Percentiles rank a stretch among this genome's conserved stretches.
Conservation (phyloP, 1,140 invertebrate species). For the Brachionus paranguensis region DNA sequence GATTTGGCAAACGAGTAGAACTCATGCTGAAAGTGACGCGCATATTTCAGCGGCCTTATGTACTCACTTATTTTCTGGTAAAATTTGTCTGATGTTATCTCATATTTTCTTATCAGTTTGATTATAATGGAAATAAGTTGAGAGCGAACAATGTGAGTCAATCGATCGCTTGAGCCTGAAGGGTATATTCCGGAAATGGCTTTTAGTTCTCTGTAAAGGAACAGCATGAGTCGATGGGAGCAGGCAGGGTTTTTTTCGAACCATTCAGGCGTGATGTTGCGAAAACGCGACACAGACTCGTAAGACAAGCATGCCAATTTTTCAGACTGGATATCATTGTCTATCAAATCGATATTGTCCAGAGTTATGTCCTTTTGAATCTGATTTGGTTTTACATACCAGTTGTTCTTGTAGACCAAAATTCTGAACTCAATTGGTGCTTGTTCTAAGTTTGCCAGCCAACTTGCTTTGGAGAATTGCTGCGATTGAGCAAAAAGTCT, state of each 20-base stretch:
- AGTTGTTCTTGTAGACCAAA: slow-evolving; percentile 23
- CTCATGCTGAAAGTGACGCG: slow-evolving; percentile 19
- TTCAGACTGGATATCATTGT: slow-evolving; percentile 59
- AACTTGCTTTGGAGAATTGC: slow-evolving; percentile 59
- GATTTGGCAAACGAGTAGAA: slow-evolving; percentile 14
- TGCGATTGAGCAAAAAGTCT: slow-evolving; percentile 47
- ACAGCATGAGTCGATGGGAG: slow-evolving; percentile 72
- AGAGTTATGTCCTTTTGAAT: neutral
- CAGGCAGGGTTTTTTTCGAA: slow-evolving; percentile 68
- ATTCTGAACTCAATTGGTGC: slow-evolving; percentile 43
- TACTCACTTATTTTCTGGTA: neutral
- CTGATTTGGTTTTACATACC: slow-evolving; percentile 15
- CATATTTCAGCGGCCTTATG: slow-evolving; percentile 22
- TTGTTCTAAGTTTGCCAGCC: slow-evolving; percentile 58
- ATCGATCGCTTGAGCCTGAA: neutral
- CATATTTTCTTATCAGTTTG: neutral
- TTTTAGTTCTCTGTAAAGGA: slow-evolving; percentile 77
- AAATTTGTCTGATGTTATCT: slow-evolving; percentile 20
- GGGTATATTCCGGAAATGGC: slow-evolving; percentile 55
- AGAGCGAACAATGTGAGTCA: neutral
- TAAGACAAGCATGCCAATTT: neutral
- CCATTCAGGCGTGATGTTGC: slow-evolving; percentile 69
- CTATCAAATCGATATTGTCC: neutral
- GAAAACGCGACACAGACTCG: slow-evolving; percentile 39
- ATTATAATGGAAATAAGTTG: slow-evolving; percentile 8